Evolutionary conservation across 1,140 invertebrate species (phyloP).

Genomic region (Pissodes strobi): DNA sequence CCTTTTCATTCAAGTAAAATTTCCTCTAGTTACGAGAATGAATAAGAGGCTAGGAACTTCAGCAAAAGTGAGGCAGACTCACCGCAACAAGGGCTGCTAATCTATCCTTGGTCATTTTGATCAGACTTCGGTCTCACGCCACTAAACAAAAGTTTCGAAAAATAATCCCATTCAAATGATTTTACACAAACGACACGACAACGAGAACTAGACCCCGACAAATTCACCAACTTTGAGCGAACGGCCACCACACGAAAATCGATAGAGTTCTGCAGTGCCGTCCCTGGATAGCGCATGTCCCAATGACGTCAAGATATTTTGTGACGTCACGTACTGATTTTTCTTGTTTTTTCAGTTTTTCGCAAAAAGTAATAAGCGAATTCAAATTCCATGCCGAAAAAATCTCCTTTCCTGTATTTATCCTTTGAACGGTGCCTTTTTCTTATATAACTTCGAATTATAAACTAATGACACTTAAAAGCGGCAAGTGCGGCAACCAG

Average conservation of each 20-base stretch:
- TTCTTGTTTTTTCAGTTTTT: slow-evolving; percentile 35
- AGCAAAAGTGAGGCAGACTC: slow-evolving; percentile 52
- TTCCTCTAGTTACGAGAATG: not conserved
- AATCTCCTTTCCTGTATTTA: slow-evolving; percentile 26
- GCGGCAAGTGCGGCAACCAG: slow-evolving; percentile 24
- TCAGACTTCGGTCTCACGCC: slow-evolving; percentile 64
- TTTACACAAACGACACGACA: slow-evolving; percentile 74
- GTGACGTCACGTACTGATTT: slow-evolving; percentile 43
- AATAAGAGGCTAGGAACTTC: not conserved
- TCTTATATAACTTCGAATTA: slow-evolving; percentile 26
- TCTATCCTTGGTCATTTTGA: slow-evolving; percentile 96
- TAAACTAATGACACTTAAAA: slow-evolving; percentile 4
- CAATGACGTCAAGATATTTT: slow-evolving; percentile 46
- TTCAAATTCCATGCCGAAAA: slow-evolving; percentile 10
- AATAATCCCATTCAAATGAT: slow-evolving; percentile 78
- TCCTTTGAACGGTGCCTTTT: not conserved
- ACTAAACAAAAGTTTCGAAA: slow-evolving; percentile 64
- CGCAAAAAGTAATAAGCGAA: slow-evolving; percentile 29
- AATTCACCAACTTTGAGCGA: slow-evolving; percentile 30
- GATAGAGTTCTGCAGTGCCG: slow-evolving; percentile 67
- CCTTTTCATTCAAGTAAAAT: slow-evolving; percentile 25
- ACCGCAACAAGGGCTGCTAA: slow-evolving; percentile 95
- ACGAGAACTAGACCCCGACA: slow-evolving; percentile 59
- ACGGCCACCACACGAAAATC: slow-evolving; percentile 64
- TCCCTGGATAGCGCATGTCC: slow-evolving; percentile 61